Base-by-base conservation (phyloP, 2,888 invertebrate species). In the Cosmorhoe ocellata region DNA sequence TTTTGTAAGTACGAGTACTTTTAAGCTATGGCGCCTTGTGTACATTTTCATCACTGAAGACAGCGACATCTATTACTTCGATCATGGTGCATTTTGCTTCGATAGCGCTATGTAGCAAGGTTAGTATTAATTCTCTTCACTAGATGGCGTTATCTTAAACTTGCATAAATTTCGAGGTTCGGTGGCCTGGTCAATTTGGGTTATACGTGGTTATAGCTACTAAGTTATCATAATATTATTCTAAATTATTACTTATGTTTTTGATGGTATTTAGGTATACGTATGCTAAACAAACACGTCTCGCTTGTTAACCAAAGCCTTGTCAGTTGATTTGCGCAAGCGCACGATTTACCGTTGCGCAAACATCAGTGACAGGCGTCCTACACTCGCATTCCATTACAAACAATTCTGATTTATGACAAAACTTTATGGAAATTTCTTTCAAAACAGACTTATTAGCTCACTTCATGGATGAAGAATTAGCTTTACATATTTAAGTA, bases 381-480 rank as follows among this genome's bases (percentile, higher is more conserved):
- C 81, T 77, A 81, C 77, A 74, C 74, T 61, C 56, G 58, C 71
- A 76, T 78, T 75, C 72, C 69, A 41, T 47, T 50, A 50, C 43
- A 50, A 58, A 59, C 56, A 60, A 58, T 57, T 45, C 51, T 50
- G 51, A 58, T 58, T 57, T 48, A 38, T 41, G 55, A 56, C 58
- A 44, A 43, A 52, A 48, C 10, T 27, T 26, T 24, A 24, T 24
- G 7, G 24, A 18, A 18, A n/a, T n/a, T n/a, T n/a, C n/a, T 18
- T 18, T 3, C 18, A 18, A 18, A 18, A 18, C 18, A 18, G 18
- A 18, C 5, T 18, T 18, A n/a, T n/a, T n/a, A n/a, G n/a, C n/a
- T n/a, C n/a, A n/a, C n/a, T n/a, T n/a, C n/a, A n/a, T n/a, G n/a
- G n/a, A n/a, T n/a, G n/a, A n/a, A n/a, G n/a, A n/a, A n/a, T n/a